Evolutionary conservation across 2,113 vertebrate genomes (phyloP).

Genomic region (Nannospalax galili): DNA sequence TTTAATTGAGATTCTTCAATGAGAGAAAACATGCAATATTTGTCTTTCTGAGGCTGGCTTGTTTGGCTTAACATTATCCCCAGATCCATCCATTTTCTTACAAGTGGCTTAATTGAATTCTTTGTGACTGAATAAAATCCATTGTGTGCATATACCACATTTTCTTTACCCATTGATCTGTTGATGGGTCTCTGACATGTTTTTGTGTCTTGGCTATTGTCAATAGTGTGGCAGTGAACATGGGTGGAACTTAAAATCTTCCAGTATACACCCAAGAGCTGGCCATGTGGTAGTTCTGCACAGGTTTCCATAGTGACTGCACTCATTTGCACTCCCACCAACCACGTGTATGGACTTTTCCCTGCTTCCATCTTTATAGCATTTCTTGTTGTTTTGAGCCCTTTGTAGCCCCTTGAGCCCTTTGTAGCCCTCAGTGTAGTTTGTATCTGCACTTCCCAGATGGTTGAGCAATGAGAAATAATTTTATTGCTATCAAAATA

Average conservation of each 20-base stretch:
- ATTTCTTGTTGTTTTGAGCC: background rate
- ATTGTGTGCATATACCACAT: background rate
- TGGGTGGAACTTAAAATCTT: background rate
- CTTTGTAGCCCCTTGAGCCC: background rate
- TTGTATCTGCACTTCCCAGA: background rate
- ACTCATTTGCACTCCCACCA: background rate
- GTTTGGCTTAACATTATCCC: too few relatives aligned
- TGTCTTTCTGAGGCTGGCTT: background rate
- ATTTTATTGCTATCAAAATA: slow-evolving; percentile 2
- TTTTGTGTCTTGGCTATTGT: background rate
- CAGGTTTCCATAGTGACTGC: too few relatives aligned
- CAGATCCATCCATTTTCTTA: background rate
- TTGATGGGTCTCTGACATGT: background rate
- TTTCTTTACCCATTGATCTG: background rate
- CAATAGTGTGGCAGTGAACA: background rate
- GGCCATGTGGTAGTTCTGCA: background rate
- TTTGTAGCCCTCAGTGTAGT: background rate
- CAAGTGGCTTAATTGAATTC: background rate
- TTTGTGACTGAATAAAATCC: background rate
- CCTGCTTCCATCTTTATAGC: background rate
- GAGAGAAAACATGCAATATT: background rate
- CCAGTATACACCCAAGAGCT: background rate
- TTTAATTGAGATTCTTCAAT: background rate
- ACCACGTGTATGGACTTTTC: too few relatives aligned
- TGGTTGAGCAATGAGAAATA: background rate